Base-by-base conservation (phyloP, 2,888 invertebrate genomes). In the Drosophila monieri region DNA sequence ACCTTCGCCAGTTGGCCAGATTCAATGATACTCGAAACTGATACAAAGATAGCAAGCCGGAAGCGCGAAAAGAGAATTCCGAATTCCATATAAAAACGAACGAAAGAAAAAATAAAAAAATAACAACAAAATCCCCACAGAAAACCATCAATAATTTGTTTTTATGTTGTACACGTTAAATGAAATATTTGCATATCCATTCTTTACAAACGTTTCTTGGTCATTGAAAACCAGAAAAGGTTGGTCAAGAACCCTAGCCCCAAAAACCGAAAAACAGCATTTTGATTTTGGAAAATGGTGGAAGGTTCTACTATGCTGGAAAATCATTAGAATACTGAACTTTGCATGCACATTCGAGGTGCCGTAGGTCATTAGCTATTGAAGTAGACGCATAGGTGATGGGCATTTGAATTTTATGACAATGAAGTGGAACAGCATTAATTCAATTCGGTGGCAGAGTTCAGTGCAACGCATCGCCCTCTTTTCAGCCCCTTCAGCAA, bases 1-100 rank as follows among this genome's bases (percentile, higher is more conserved):
- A 77, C 81, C 86, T 83, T 83, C 86, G 73, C 8, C 51, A 41
- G 69, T 47, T 78, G 73, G 64, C 75, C 72, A 72, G 80, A 73
- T 73, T 85, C 71, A 77, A 70, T 62, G 70, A 68, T 76, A 64
- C 68, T 75, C 72, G 53, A 77, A 78, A 18, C 35, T 52, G 66
- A 74, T 64, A 77, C 73, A 80, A 72, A 77, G 68, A 64, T 65
- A 71, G 41, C 69, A 48, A 71, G 55, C 73, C 85, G 84, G 84
- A 84, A 84, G 80, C 74, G 41, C 61, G 23, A 49, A 57, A 56
- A 55, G 27, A 51, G 68, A 48, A 64, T 62, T 52, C 51, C 49
- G 46, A 56, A 72, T 53, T 53, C 25, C 18, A 47, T 54, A 49
- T 25, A 55, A 49, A 72, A 35, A 35, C 35, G 35, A 35, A 35